Base-by-base conservation (phyloP, 1,140 invertebrate genomes). In the Colletes latitarsis region DNA sequence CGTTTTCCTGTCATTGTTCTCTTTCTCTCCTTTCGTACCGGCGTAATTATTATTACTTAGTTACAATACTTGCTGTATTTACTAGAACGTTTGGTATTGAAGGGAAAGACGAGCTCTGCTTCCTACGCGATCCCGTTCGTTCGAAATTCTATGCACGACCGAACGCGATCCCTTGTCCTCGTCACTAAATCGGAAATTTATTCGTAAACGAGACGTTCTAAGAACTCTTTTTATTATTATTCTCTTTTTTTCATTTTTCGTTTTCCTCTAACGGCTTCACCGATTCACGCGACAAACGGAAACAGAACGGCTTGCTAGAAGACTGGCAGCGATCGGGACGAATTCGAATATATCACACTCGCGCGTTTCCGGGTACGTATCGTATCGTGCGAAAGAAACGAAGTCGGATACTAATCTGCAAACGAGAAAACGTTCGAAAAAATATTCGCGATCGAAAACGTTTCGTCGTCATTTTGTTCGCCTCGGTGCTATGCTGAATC, bases 41-140 rank as follows among this genome's bases (percentile, higher is more conserved):
- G 60, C 69, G 49, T 82, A 67, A 62, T 68, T 83, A 82, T 72
- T 19, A 58, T 83, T 69, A 30, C 21, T 77, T 82, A 81, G 55
- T 76, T 70, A 70, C 53, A 85, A 79, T 80, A 73, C 72, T 82
- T 64, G 76, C 80, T 86, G 71, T 82, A 70, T 79, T 77, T 41
- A 53, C 60, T 80, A 84, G 63, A 62, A 67, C 15, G 67, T 82
- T 85, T 80, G 76, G 81, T 86, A 86, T 86, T 57, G 80, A 89
- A 89, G 88, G 85, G 89, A 90, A 89, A 90, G 88, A 89, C 81
- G 77, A 70, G 55, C 69, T 39, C 72, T 70, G 39, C 70, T 55
- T 67, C 30, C 69, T 72, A 60, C 53, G 19, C 21, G 49, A 67
- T 68, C 53, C 81, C 62, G 72, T 74, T 66, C 55, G 39, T 57